These are phyloP conservation scores for Amblyteles armatorius DNA, from an alignment of 2,888 invertebrate genomes.

Conservation along the genomic window DNA sequence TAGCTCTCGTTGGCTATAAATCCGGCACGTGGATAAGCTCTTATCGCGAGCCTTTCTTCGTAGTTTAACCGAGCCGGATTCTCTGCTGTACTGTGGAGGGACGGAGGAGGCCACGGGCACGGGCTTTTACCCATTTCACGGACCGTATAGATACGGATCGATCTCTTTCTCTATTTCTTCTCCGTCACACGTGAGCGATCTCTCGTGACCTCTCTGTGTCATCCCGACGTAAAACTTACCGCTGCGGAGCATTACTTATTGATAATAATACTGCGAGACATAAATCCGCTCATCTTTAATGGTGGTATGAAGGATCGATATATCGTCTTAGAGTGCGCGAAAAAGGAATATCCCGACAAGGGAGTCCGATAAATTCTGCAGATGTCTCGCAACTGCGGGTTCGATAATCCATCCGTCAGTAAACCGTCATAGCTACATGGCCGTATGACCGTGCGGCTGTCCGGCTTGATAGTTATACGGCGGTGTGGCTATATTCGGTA, in stretches of 20 bases:
- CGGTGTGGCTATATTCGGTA: neutral
- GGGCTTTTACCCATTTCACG: conserved; percentile 19
- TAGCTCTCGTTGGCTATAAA: conserved; percentile 66
- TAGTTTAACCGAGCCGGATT: conserved; percentile 54
- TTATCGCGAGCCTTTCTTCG: conserved; percentile 66
- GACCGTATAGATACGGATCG: conserved; percentile 8
- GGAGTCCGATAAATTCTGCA: neutral
- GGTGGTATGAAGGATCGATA: neutral
- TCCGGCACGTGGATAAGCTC: conserved; percentile 70
- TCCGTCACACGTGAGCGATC: conserved; percentile 1
- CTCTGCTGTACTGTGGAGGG: conserved; percentile 5
- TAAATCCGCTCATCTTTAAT: neutral
- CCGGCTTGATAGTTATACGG: neutral
- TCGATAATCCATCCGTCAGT: neutral
- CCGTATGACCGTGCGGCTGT: too few relatives aligned
- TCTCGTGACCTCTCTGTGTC: conserved; percentile 3
- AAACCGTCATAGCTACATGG: neutral
- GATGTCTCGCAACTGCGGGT: neutral
- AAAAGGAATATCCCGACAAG: neutral
- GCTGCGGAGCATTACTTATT: neutral
- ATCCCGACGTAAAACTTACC: neutral
- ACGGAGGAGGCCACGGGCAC: neutral
- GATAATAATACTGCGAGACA: neutral
- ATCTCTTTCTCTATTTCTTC: conserved; percentile 6
- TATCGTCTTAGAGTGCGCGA: neutral